Conservation (phyloP, 2,888 invertebrate species). For the Mylabris sibirica region DNA sequence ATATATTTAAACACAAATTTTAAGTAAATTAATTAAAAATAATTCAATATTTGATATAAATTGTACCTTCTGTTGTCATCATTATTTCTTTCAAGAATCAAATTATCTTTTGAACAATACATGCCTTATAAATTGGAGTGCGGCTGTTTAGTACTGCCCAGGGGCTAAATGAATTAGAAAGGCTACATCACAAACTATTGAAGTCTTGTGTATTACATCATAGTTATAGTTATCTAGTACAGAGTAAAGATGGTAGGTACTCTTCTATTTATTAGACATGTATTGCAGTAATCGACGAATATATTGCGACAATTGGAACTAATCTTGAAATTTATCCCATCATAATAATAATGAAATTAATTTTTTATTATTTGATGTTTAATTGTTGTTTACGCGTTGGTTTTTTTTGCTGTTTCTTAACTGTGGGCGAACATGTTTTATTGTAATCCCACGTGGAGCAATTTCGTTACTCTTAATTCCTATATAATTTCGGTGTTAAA, state of each 20-base stretch:
- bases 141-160: background rate
- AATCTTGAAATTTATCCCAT: background rate
- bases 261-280: slow-evolving; percentile 1
- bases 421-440: background rate
- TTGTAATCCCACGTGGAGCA: too few species aligned
- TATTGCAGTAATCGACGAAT: slow-evolving; percentile 7
- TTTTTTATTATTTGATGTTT: background rate
- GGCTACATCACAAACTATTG: slow-evolving; percentile 11
- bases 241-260: slow-evolving; percentile 20
- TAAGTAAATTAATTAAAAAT: background rate
- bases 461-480: too few species aligned
- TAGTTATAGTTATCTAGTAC: slow-evolving; percentile 15
- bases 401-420: background rate
- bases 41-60: background rate
- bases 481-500: background rate
- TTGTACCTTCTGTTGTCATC: background rate
- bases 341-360: background rate
- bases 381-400: too few species aligned
- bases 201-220: slow-evolving; percentile 18
- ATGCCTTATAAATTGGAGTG: background rate
- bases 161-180: slow-evolving; percentile 21
- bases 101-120: background rate
- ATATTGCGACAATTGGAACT: background rate
- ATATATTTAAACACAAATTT: background rate
- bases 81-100: background rate